Base-by-base conservation (phyloP, 2,888 invertebrate genomes). In the Acanthopleura granulata region DNA sequence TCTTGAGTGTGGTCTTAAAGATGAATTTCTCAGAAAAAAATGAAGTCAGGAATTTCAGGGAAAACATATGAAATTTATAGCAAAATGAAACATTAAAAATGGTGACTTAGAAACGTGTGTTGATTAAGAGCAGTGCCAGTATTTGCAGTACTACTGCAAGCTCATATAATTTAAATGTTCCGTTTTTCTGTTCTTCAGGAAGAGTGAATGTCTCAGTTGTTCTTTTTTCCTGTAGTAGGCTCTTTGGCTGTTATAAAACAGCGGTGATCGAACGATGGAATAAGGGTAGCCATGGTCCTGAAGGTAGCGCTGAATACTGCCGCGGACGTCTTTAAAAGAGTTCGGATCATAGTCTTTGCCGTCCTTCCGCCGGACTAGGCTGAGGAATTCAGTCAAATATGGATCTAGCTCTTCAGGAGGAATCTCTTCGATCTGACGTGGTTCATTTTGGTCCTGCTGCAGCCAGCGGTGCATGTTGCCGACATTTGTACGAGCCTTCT, bases 391-490 rank as follows among this genome's bases (percentile, higher is more conserved):
- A 4, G 57, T 22, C 12, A 57, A 57, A 57, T 57, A 57, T 6
- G 18, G 18, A 57, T 57, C 57, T 22, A 57, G 57, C 4, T 57
- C 57, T n/a, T 57, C 57, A 18, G 57, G 57, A 1, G n/a, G 57
- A 18, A 57, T 57, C n/a, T 57, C 57, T 57, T 57, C 57, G 57
- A 57, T 57, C 6, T 57, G 18, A 18, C 57, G 57, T n/a, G 12
- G 22, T n/a, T 57, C 57, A 12, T 57, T 57, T 18, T n/a, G 22
- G n/a, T 57, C 57, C 57, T 57, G n/a, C 22, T 57, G 18, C 3
- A 57, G 22, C 57, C 57, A 57, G n/a, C n/a, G 18, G 12, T 57
- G 57, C 57, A 57, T 57, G 57, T 57, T 57, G 57, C 57, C 57
- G 6, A 57, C 57, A 12, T 57, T 57, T 57, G 57, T 57, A 57